Conservation (phyloP, 2,113 vertebrate species). For the Dipodomys stephensi region DNA sequence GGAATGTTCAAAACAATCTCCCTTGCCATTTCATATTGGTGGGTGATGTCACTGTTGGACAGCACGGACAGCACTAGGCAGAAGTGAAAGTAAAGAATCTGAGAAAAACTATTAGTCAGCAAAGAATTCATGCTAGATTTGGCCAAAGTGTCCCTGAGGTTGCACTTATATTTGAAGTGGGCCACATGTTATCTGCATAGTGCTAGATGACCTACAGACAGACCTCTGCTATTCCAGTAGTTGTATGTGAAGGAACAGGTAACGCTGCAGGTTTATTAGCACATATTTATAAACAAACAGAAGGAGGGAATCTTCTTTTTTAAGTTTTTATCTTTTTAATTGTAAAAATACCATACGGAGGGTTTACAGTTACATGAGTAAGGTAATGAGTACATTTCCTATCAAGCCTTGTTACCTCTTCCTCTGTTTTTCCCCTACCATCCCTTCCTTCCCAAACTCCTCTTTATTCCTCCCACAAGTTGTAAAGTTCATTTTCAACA, state of each 20-base stretch:
- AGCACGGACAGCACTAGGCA: conserved; percentile 96
- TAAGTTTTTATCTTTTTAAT: too few species aligned
- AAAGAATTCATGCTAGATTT: conserved; percentile 98
- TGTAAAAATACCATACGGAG: too few species aligned
- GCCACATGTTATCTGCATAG: conserved; percentile 97
- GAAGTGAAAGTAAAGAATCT: conserved; percentile 96
- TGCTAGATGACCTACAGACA: conserved; percentile 97
- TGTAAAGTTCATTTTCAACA: too few species aligned
- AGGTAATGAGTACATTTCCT: too few species aligned
- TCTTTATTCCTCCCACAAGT: too few species aligned
- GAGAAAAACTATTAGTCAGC: conserved; percentile 98
- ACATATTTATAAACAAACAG: conserved; percentile 97
- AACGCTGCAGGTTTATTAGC: conserved; percentile 97
- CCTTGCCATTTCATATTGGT: conserved; percentile 99
- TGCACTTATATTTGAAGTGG: conserved; percentile 97
- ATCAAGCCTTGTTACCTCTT: too few species aligned
- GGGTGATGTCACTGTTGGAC: conserved; percentile 98
- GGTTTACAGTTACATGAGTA: too few species aligned
- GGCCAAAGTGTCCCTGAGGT: conserved; percentile 98
- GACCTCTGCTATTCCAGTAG: conserved; percentile 96
- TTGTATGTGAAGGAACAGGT: conserved; percentile 98
- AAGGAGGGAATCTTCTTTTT: conserved; percentile 94
- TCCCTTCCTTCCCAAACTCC: too few species aligned
- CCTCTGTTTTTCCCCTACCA: too few species aligned
- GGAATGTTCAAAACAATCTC: conserved; percentile 97